Conservation (phyloP, 2,888 invertebrate species). For the Dasypolia templi region DNA sequence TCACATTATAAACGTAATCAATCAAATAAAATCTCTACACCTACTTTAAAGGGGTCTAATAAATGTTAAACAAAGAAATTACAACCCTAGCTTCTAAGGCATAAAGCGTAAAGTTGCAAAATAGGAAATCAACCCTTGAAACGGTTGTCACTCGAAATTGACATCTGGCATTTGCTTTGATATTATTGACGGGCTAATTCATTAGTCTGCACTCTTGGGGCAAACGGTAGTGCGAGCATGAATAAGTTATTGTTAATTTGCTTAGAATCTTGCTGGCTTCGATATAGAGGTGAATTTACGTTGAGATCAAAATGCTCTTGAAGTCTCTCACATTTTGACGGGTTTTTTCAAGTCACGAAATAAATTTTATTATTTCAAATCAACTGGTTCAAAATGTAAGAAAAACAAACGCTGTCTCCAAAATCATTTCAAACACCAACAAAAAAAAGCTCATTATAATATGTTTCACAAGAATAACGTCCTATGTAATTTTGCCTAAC, state of each 20-base stretch:
- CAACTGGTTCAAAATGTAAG: not conserved
- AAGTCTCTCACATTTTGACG: not conserved
- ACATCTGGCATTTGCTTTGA: conserved; percentile 85
- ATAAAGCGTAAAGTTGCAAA: conserved; percentile 56
- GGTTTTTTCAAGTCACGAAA: conserved; percentile 8
- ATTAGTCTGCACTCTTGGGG: conserved; percentile 76
- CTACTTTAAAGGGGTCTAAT: conserved; percentile 56
- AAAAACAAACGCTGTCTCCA: not conserved
- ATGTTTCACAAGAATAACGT: conserved; percentile 15
- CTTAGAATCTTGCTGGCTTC: not conserved
- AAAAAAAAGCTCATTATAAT: not conserved
- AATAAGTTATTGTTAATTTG: conserved; percentile 15
- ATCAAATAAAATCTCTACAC: conserved; percentile 76
- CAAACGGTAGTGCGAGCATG: conserved; percentile 56
- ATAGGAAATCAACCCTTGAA: conserved; percentile 72
- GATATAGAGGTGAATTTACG: conserved; percentile 18
- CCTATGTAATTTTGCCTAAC: conserved; percentile 25
- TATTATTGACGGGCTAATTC: conserved; percentile 86
- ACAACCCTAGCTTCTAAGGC: conserved; percentile 45
- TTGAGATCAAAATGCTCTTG: not conserved
- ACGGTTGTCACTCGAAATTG: conserved; percentile 81
- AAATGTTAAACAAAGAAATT: conserved; percentile 51
- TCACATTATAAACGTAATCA: conserved; percentile 80
- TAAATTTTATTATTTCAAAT: conserved; percentile 3
- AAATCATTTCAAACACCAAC: not conserved